These are phyloP conservation scores for Drosophila cardini DNA, from an alignment of 1,140 invertebrate species.

Conservation along the genomic window DNA sequence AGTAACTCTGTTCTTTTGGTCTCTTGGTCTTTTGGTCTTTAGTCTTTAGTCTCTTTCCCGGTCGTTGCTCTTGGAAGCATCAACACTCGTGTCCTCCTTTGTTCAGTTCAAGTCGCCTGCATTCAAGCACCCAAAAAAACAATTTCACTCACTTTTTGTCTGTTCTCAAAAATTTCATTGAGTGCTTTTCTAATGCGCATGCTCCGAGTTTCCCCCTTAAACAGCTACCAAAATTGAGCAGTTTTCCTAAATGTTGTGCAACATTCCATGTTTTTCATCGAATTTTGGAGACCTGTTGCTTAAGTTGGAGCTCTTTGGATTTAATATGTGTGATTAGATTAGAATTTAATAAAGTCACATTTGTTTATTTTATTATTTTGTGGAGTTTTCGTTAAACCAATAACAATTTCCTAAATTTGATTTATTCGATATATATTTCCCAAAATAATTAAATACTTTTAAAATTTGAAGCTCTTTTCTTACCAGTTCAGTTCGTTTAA, in stretches of 20 bases:
- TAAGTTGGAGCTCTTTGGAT: neutral
- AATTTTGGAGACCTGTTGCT: constrained; percentile 60
- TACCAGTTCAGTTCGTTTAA: too few species aligned
- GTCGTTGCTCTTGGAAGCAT: constrained; percentile 37
- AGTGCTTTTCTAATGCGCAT: constrained; percentile 48
- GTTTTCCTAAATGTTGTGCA: constrained; percentile 13
- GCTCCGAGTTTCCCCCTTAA: constrained; percentile 38
- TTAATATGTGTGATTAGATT: neutral
- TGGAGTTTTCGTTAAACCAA: too few species aligned
- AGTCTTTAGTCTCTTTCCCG: neutral
- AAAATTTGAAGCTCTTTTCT: too few species aligned
- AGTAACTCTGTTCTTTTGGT: neutral
- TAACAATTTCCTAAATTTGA: too few species aligned
- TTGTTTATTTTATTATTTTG: too few species aligned
- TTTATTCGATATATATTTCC: too few species aligned
- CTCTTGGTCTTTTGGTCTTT: neutral
- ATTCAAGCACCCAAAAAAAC: constrained; percentile 3
- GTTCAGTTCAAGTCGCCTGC: constrained; percentile 12
- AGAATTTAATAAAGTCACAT: neutral
- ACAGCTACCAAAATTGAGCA: neutral
- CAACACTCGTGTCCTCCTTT: constrained; percentile 37
- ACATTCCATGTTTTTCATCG: constrained; percentile 43
- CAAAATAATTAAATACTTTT: too few species aligned
- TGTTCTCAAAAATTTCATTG: constrained; percentile 30
- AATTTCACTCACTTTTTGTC: constrained; percentile 11